A percentile compares a stretch with the other conserved stretches of the same genome.
Conservation (phyloP, 2,888 invertebrate species). For the Ptychoptera contaminata region DNA sequence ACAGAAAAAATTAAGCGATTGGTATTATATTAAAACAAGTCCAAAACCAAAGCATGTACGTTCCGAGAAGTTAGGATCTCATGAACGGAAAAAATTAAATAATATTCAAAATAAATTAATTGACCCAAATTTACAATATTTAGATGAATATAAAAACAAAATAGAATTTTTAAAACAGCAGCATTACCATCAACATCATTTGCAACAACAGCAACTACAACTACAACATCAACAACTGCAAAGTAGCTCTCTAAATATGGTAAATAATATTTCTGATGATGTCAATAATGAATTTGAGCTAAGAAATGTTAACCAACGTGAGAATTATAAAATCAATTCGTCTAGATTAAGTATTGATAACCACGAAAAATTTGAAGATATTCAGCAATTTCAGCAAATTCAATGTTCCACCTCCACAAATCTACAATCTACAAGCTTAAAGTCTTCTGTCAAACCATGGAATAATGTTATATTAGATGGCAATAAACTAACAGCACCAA, state of each 20-base stretch:
- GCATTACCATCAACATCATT: neutral
- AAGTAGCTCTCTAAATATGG: neutral
- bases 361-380: too few relatives aligned
- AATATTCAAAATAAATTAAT: neutral
- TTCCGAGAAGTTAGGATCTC: neutral
- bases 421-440: too few relatives aligned
- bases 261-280: too few relatives aligned
- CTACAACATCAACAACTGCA: neutral
- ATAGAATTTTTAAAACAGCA: neutral
- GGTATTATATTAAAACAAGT: constrained; percentile 18
- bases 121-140: neutral
- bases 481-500: too few relatives aligned
- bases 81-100: constrained; percentile 2
- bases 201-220: constrained; percentile 1
- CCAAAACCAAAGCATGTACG: constrained; percentile 9
- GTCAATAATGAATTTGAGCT: too few relatives aligned
- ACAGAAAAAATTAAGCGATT: constrained; percentile 17
- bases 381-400: too few relatives aligned
- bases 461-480: too few relatives aligned
- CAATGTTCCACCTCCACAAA: too few relatives aligned
- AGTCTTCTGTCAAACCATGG: too few relatives aligned
- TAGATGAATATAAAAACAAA: neutral
- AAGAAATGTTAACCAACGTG: too few relatives aligned
- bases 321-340: too few relatives aligned
- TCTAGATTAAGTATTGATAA: too few relatives aligned